Base-by-base conservation (phyloP, 2,797 vertebrate species). In the Chromobotia macracanthus region DNA sequence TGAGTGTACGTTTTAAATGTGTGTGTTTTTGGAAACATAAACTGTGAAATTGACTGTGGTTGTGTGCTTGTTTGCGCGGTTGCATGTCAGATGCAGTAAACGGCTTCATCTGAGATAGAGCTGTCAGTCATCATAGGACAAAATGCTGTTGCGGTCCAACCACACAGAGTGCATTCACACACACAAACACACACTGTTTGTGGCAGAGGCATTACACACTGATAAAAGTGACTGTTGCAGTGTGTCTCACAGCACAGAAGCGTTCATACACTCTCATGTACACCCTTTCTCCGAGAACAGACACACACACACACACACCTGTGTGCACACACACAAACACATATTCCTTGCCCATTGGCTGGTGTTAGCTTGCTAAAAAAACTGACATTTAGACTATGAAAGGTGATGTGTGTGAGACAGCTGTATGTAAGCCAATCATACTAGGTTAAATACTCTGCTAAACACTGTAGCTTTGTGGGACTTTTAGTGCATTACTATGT, bases 81-180 rank as follows among this genome's bases (percentile, higher is more conserved):
- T 53, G 21, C 74, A 12, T 31, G 44, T 31, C 41, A 46, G 58
- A 53, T 76, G 35, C 66, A 23, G 68, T 56, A 71, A 66, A 71
- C 21, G 1, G 60, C 35, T 79, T 35, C 5, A 23, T 31, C 21
- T 65, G 68, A 65, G 21, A 61, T 28, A 18, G 53, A 5, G 11
- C 21, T 79, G 3, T 78, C 60, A 64, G 48, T 72, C 23, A 65
- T 72, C 12, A 55, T 44, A 72, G 21, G 46, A 56, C 58, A 65
- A 72, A 71, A 69, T 46, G 46, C 61, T 79, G 23, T 19, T 79
- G 77, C 18, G 69, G 69, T 65, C 69, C 23, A 72, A 79, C 77
- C 77, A 65, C 68, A 31, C 58, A 7, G 61, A 16, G 56, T 31
- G 56, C 1, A 0, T 25, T 71, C 31, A 55, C 11, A 25, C 28